Conservation (phyloP, 2,113 vertebrate genomes). For the Aspiorhynchus laticeps region DNA sequence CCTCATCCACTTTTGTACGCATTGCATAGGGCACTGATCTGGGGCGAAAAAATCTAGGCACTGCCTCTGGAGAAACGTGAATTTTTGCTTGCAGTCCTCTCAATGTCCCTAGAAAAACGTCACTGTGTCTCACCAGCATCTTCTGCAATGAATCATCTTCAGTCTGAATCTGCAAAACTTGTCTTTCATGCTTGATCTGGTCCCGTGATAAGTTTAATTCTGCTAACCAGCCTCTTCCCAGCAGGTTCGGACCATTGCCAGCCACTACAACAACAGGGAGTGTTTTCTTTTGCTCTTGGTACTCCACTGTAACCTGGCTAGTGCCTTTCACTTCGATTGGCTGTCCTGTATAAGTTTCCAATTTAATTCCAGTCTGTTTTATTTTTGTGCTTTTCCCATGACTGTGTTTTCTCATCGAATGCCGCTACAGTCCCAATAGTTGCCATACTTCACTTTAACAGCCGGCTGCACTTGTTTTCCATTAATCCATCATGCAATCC, state of each 20-base stretch:
- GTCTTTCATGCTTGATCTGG: too few species aligned
- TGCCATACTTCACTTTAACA: background rate
- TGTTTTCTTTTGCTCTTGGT: background rate
- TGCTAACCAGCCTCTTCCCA: background rate
- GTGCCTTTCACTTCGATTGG: slow-evolving; percentile 1
- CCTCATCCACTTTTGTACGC: slow-evolving; percentile 25
- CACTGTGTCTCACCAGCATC: background rate
- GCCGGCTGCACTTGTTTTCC: background rate
- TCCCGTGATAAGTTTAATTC: too few species aligned
- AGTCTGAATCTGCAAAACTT: too few species aligned
- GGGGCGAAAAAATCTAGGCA: slow-evolving; percentile 25
- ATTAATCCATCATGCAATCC: background rate
- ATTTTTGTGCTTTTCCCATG: background rate
- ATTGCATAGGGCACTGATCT: slow-evolving; percentile 35
- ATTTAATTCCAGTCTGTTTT: background rate
- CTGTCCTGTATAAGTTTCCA: slow-evolving; percentile 37
- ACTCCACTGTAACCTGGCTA: slow-evolving; percentile 20
- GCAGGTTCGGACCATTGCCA: slow-evolving; percentile 22
- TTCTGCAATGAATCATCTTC: too few species aligned
- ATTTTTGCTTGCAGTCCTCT: slow-evolving; percentile 23
- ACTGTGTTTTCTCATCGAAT: slow-evolving; percentile 22
- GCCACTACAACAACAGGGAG: slow-evolving; percentile 13
- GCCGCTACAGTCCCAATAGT: background rate
- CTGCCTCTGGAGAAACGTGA: background rate
- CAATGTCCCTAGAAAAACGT: slow-evolving; percentile 27